These are phyloP conservation scores for Ceyx erithaca DNA, from an alignment of 2,797 vertebrate species.

Conservation along the genomic window DNA sequence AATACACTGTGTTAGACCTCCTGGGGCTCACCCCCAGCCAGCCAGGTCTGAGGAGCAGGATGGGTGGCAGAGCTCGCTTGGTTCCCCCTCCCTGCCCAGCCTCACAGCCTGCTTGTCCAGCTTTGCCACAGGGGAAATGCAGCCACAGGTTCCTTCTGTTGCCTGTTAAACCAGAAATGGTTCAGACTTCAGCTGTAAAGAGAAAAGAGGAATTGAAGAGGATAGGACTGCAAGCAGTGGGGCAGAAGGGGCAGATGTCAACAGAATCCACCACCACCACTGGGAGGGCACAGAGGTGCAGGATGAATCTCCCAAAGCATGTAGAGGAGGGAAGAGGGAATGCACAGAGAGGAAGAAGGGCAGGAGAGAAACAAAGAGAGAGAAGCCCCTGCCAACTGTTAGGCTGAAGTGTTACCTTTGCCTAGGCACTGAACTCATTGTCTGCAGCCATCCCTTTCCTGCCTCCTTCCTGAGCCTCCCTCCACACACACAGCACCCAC, in stretches of 20 bases:
- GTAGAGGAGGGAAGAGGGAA: constrained; percentile 6
- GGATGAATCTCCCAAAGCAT: not conserved
- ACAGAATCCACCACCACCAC: not conserved
- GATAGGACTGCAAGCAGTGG: not conserved
- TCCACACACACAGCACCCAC: constrained; percentile 10
- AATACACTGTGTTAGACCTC: not conserved
- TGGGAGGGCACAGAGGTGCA: constrained; percentile 13
- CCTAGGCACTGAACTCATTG: constrained; percentile 36
- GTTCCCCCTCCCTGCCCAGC: not conserved
- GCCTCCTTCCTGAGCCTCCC: constrained; percentile 48
- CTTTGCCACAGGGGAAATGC: rapidly evolving
- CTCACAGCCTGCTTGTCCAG: not conserved
- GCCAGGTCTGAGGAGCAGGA: not conserved
- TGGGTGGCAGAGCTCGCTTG: not conserved
- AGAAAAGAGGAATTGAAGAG: not conserved
- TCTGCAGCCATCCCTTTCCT: constrained; percentile 28
- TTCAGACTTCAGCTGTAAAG: not conserved
- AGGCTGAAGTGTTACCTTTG: constrained; percentile 23
- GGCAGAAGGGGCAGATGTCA: not conserved
- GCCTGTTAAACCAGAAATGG: not conserved
- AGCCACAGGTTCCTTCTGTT: not conserved
- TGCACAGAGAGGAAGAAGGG: constrained; percentile 20
- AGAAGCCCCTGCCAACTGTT: constrained; percentile 24
- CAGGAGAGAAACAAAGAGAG: constrained; percentile 24
- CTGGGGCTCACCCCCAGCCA: not conserved